Base-by-base conservation (phyloP, 2,797 vertebrate genomes). In the Limnodromus scolopaceus region DNA sequence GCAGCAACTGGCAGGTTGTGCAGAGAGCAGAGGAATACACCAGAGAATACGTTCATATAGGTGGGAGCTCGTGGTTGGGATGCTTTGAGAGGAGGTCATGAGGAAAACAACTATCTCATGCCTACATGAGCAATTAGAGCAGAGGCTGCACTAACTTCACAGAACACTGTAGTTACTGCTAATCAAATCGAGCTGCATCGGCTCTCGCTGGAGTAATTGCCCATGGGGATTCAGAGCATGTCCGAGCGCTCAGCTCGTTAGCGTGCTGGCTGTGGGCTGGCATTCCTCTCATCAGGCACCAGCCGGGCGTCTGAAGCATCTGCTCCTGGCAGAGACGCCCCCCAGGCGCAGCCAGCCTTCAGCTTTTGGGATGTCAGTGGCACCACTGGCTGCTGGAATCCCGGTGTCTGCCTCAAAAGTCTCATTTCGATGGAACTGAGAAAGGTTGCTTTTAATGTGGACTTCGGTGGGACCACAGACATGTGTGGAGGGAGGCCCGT, bases 111-210 rank as follows among this genome's bases (percentile, higher is more conserved):
- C 89, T 64, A 65, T 58, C 82, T 57, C 43, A 57, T 75, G 87
- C 76, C 87, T 89, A 51, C 87, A 51, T 9, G 51, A 93, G 91
- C 68, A 91, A 65, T 83, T 92, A 91, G 66, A 93, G 72, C 83
- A 77, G 65, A 38, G 55, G 48, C 79, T 84, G 76, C 22, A 20
- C 71, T 74, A 34, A 51, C 75, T 90, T 54, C 75, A 75, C 53
- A 32, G 43, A 58, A 27, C 36, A 6, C 63, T 46, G 30, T 45
- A 32, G 61, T 43, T 55, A 18, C 60, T 51, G 77, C 76, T 84
- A 30, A 65, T 61, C 85, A 76, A 79, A 87, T 66, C 2, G 41
- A 89, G 80, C 77, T 39, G 70, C 77, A 48, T 10, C 1, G 2
- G 32, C 72, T 74, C 53, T 72, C 6, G 0, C 49, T 24, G 46